A percentile compares a stretch with the other conserved stretches of the same genome.
These are phyloP conservation scores for Catocala nupta DNA, from an alignment of 2,888 invertebrate species.

Conservation along the genomic window DNA sequence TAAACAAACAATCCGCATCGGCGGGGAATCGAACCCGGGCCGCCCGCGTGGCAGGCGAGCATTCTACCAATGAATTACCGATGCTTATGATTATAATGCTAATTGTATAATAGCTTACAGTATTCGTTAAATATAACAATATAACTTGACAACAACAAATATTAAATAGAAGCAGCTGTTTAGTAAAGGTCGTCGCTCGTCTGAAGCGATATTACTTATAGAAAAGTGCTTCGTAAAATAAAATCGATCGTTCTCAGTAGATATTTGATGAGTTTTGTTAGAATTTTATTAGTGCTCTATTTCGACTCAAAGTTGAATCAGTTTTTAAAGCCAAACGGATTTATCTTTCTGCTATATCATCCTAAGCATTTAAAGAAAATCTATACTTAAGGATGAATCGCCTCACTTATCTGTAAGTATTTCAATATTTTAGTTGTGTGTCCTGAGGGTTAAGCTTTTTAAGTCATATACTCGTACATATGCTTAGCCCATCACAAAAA, in stretches of 20 bases:
- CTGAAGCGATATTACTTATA: not conserved
- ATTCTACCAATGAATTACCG: conserved; percentile 88
- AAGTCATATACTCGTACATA: too few relatives aligned
- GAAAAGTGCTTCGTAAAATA: conserved; percentile 7
- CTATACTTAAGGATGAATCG: conserved; percentile 6
- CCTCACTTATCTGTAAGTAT: not conserved
- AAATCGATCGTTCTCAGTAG: not conserved
- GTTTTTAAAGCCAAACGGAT: conserved; percentile 1
- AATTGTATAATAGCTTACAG: not conserved
- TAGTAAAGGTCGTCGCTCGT: not conserved
- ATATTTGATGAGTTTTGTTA: conserved; percentile 5
- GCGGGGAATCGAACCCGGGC: conserved; percentile 86
- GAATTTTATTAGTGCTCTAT: conserved; percentile 10
- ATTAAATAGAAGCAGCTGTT: not conserved
- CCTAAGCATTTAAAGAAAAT: conserved; percentile 4
- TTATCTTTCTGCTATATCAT: conserved; percentile 8
- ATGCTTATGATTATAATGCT: conserved; percentile 65
- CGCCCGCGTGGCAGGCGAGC: conserved; percentile 88
- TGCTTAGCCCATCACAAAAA: too few relatives aligned
- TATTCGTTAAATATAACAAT: not conserved
- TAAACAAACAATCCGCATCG: conserved; percentile 66
- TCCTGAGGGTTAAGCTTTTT: too few relatives aligned
- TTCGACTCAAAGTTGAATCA: conserved; percentile 1
- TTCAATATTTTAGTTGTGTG: not conserved
- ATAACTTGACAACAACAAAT: not conserved